Evolutionary conservation across 2,888 invertebrate species (phyloP).

Genomic region (Scaptomyza polygonia): DNA sequence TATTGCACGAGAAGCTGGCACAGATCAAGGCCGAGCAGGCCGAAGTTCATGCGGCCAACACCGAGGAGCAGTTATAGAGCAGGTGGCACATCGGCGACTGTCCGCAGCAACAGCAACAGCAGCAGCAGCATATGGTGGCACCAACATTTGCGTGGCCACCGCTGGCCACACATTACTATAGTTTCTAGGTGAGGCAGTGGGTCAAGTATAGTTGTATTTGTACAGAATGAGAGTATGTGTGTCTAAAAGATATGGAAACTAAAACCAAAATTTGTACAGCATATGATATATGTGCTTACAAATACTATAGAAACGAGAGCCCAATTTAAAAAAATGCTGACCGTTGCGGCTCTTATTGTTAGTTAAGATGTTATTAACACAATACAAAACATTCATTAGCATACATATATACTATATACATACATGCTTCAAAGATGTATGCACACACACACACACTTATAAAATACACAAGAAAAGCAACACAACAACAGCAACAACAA

Average conservation of each 20-base stretch:
- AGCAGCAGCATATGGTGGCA: constrained; percentile 35
- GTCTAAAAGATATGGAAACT: constrained; percentile 29
- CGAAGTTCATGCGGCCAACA: constrained; percentile 35
- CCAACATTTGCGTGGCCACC: constrained; percentile 62
- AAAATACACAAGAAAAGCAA: constrained; percentile 37
- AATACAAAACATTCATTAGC: constrained; percentile 17
- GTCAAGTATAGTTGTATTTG: constrained; percentile 25
- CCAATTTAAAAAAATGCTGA: constrained; percentile 16
- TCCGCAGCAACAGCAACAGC: constrained; percentile 46
- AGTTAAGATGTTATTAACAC: constrained; percentile 64
- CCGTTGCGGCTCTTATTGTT: constrained; percentile 49
- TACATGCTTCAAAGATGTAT: constrained; percentile 18
- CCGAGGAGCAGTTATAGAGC: constrained; percentile 84
- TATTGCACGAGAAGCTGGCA: constrained; percentile 83
- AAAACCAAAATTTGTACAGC: constrained; percentile 45
- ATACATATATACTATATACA: constrained; percentile 10
- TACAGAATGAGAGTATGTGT: constrained; percentile 30
- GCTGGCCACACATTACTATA: constrained; percentile 70
- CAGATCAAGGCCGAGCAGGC: constrained; percentile 83
- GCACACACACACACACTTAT: constrained; percentile 13
- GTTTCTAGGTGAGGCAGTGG: constrained; percentile 54
- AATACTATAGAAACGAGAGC: constrained; percentile 33
- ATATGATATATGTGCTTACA: constrained; percentile 8
- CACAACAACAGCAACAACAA: constrained; percentile 32
- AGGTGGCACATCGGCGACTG: constrained; percentile 63